Evolutionary conservation across 1,140 invertebrate species (phyloP).

Genomic region (Ericerus pela): DNA sequence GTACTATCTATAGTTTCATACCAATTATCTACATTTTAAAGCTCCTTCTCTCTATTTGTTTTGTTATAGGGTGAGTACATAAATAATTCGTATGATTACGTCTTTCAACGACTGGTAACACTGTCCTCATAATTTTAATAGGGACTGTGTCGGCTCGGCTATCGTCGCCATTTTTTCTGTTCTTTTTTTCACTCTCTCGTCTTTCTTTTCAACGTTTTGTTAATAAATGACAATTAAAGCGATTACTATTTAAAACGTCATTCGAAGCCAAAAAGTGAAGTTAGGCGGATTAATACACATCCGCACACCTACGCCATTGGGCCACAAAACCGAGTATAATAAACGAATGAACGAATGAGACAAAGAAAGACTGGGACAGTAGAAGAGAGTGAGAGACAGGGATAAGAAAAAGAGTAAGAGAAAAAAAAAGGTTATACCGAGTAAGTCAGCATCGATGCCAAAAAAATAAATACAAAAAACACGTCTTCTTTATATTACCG

Average conservation of each 20-base stretch:
- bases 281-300: conserved; percentile 9
- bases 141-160: no score
- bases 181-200: background rate
- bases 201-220: conserved; percentile 8
- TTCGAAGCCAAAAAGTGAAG: conserved; percentile 7
- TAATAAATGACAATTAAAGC: conserved; percentile 12
- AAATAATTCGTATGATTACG: background rate
- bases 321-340: background rate
- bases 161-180: no score
- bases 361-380: conserved; percentile 13
- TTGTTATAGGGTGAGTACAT: background rate
- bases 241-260: conserved; percentile 8
- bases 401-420: conserved; percentile 14
- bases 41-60: background rate
- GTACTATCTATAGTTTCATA: no score
- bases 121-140: background rate
- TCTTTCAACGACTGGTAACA: background rate
- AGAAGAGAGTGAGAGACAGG: conserved; percentile 19
- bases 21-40: background rate
- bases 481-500: conserved; percentile 9
- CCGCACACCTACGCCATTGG: conserved; percentile 2
- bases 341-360: background rate
- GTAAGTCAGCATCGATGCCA: background rate
- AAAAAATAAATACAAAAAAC: no score
- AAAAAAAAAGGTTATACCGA: background rate